Evolutionary conservation across 2,797 vertebrate genomes (phyloP).

Genomic region (Falco berigora): DNA sequence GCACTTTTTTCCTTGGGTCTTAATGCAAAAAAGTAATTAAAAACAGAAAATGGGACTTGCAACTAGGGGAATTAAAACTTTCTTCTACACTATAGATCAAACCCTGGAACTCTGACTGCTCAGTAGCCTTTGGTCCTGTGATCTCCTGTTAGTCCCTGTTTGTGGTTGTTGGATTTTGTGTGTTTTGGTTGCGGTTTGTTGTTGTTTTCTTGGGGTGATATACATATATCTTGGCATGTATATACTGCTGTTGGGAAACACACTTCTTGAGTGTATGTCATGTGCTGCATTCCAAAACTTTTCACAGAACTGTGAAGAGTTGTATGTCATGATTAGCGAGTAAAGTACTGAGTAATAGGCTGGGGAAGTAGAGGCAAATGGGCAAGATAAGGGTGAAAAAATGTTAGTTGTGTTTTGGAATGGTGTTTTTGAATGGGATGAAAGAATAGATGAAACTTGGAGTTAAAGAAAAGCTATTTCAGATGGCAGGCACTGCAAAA

Average conservation of each 20-base stretch:
- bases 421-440: neutral
- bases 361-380: neutral
- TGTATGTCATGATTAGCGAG: neutral
- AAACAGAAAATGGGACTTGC: neutral
- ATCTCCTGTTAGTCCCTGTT: neutral
- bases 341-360: neutral
- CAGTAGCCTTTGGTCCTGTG: neutral
- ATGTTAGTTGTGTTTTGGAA: neutral
- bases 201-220: neutral
- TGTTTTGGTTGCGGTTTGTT: neutral
- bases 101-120: neutral
- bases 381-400: neutral
- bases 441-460: neutral
- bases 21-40: neutral
- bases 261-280: neutral
- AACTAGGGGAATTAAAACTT: neutral
- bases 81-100: rapidly evolving
- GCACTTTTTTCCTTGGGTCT: neutral
- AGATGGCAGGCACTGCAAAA: neutral
- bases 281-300: neutral
- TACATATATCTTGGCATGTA: rapidly evolving
- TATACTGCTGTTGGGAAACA: neutral
- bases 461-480: neutral
- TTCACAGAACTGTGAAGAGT: neutral
- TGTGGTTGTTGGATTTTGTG: neutral